These are phyloP conservation scores for Hyphantria cunea DNA, from an alignment of 1,140 invertebrate species.

Conservation along the genomic window DNA sequence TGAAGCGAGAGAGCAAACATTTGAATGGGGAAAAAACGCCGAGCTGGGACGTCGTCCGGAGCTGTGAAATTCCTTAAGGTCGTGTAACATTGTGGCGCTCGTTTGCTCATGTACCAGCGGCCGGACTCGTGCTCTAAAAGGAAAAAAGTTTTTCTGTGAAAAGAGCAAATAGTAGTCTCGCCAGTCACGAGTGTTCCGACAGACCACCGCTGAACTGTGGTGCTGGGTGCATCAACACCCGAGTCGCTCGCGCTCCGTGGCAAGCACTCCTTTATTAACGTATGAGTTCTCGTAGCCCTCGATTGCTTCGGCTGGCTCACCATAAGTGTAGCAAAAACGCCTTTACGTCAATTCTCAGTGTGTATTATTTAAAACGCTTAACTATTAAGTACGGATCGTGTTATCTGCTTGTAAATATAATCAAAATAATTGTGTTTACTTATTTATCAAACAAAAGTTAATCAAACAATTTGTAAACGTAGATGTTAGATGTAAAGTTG, in stretches of 20 bases:
- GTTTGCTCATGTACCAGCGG: slow-evolving; percentile 74
- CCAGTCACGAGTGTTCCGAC: slow-evolving; percentile 75
- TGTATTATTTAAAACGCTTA: slow-evolving; percentile 80
- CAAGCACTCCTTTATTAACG: slow-evolving; percentile 31
- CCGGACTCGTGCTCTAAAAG: slow-evolving; percentile 75
- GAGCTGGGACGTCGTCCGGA: slow-evolving; percentile 63
- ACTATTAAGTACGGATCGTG: slow-evolving; percentile 75
- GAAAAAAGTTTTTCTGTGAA: slow-evolving; percentile 76
- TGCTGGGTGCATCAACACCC: slow-evolving; percentile 35
- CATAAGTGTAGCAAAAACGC: slow-evolving; percentile 72
- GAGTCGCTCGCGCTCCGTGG: slow-evolving; percentile 24
- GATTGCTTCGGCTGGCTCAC: slow-evolving; percentile 68
- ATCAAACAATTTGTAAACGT: slow-evolving; percentile 75
- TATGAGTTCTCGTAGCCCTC: slow-evolving; percentile 45
- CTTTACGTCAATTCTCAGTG: slow-evolving; percentile 81
- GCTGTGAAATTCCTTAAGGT: slow-evolving; percentile 79
- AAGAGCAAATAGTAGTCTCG: slow-evolving; percentile 77
- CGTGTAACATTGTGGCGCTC: slow-evolving; percentile 76
- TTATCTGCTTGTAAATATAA: slow-evolving; percentile 81
- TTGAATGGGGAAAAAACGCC: slow-evolving; percentile 68
- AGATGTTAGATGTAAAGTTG: slow-evolving; percentile 79
- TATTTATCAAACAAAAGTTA: slow-evolving; percentile 78
- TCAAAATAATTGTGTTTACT: slow-evolving; percentile 69
- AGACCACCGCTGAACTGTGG: slow-evolving; percentile 73
- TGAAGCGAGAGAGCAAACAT: slow-evolving; percentile 77